These are phyloP conservation scores for Hemiprocne comata DNA, from an alignment of 2,113 vertebrate genomes.

Conservation along the genomic window DNA sequence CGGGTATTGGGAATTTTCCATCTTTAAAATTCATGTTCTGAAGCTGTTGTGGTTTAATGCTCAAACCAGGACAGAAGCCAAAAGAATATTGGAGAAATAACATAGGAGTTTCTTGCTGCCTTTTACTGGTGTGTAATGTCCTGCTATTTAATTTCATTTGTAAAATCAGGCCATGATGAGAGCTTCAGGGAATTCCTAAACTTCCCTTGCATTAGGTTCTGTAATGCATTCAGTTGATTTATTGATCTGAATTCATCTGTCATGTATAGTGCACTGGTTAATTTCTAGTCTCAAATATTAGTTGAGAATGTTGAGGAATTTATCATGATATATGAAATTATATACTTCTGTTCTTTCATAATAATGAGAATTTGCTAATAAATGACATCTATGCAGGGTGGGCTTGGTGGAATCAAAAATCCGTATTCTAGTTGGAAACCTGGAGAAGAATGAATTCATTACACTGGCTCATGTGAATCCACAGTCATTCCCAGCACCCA, in stretches of 20 bases:
- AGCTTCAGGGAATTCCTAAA: neutral
- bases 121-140: neutral
- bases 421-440: conserved; percentile 86
- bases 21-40: neutral
- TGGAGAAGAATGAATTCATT: conserved; percentile 90
- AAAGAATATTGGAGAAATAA: neutral
- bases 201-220: neutral
- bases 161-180: neutral
- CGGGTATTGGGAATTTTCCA: neutral
- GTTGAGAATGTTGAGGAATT: neutral
- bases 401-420: conserved; percentile 93
- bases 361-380: conserved; percentile 32
- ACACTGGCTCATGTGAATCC: conserved; percentile 87
- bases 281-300: neutral
- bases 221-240: rapidly evolving
- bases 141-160: neutral
- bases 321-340: neutral
- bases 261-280: neutral
- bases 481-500: conserved; percentile 85
- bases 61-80: neutral
- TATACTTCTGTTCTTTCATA: neutral
- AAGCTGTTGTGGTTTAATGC: neutral
- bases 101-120: neutral
- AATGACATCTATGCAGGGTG: conserved; percentile 77
- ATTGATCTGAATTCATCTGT: neutral